Percentiles rank a stretch among this genome's conserved stretches.
Evolutionary conservation across 2,797 vertebrate genomes (phyloP).

Genomic region (Clamator glandarius): DNA sequence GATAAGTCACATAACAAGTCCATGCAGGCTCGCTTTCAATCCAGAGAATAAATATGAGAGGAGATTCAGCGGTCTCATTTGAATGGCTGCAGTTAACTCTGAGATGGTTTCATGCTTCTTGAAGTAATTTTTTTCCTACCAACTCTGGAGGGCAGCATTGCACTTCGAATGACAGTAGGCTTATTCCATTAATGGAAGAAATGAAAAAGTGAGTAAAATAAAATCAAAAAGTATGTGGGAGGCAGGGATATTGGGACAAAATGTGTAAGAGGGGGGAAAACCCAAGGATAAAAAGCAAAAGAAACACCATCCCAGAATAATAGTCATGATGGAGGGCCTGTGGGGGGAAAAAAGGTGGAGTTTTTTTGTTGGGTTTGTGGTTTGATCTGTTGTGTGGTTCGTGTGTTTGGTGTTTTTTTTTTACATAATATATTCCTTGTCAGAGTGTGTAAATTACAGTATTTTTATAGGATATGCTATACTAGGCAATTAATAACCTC

Average conservation of each 20-base stretch:
- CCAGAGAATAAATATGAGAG: slow-evolving; percentile 22
- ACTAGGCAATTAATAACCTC: slow-evolving; percentile 13
- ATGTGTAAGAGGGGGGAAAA: neutral
- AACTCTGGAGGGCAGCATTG: slow-evolving; percentile 79
- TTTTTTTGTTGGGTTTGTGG: neutral
- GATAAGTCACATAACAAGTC: slow-evolving; percentile 40
- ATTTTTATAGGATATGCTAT: neutral
- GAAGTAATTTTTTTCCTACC: neutral
- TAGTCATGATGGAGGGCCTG: neutral
- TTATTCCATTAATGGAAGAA: slow-evolving; percentile 50
- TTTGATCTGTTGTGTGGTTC: neutral
- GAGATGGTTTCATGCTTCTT: neutral
- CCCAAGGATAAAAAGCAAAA: slow-evolving; percentile 13
- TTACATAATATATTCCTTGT: neutral
- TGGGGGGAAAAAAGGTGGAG: neutral
- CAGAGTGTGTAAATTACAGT: slow-evolving; percentile 14
- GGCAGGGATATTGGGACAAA: neutral
- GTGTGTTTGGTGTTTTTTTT: neutral
- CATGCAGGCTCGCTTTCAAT: slow-evolving; percentile 16
- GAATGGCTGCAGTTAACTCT: rapidly evolving
- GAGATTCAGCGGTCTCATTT: neutral
- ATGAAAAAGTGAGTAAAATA: slow-evolving; percentile 13
- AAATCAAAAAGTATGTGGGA: neutral
- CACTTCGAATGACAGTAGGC: slow-evolving; percentile 57
- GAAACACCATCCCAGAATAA: slow-evolving; percentile 46